Percentiles rank a stretch among this genome's conserved stretches.
Conservation (phyloP, 2,113 vertebrate species). For the Illadopsis cleaveri region DNA sequence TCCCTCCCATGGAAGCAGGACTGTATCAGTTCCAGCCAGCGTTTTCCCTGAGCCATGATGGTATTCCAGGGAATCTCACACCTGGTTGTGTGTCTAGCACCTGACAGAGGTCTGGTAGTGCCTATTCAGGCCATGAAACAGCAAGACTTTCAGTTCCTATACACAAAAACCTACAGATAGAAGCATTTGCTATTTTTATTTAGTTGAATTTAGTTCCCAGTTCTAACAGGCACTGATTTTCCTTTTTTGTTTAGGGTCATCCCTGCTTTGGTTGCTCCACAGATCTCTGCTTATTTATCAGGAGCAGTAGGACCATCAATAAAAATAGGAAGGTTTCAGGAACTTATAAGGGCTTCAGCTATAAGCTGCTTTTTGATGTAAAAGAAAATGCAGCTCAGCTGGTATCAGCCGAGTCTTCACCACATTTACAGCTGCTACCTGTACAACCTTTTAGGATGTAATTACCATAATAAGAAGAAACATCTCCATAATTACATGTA, state of each 20-base stretch:
- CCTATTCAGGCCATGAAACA: neutral
- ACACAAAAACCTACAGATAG: neutral
- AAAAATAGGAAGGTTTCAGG: neutral
- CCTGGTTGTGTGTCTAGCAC: neutral
- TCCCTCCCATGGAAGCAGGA: neutral
- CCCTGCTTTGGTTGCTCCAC: neutral
- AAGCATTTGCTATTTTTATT: neutral
- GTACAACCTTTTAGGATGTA: neutral
- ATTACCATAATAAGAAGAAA: neutral
- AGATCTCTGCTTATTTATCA: neutral
- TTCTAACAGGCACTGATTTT: neutral
- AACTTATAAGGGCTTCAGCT: neutral
- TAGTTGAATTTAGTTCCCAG: neutral
- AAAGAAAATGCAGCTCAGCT: neutral
- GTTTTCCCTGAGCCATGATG: neutral
- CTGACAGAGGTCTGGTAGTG: neutral
- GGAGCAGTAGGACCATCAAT: neutral
- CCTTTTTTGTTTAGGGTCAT: neutral
- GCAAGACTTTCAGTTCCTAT: neutral
- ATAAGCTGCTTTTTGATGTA: neutral
- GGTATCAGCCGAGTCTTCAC: neutral
- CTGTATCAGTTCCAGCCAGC: neutral
- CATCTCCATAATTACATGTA: neutral
- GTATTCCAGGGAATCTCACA: neutral
- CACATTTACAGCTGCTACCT: neutral